Conservation (phyloP, 2,888 invertebrate genomes). For the Charanyca ferruginea region DNA sequence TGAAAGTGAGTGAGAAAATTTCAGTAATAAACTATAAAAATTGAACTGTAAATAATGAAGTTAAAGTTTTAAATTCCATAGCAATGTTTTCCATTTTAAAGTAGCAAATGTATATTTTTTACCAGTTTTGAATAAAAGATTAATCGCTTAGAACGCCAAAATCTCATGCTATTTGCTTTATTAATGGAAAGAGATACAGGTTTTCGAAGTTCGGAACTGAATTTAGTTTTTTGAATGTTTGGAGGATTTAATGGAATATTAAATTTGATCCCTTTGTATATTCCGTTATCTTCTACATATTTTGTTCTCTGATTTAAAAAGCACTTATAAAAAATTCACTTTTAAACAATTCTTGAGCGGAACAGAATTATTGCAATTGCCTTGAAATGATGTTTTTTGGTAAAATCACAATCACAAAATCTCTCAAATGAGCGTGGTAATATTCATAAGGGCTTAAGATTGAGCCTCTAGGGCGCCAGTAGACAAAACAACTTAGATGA, state of each 20-base stretch:
- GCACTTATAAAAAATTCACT: too few relatives aligned
- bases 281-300: neutral
- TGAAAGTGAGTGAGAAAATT: neutral
- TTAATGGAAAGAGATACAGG: neutral
- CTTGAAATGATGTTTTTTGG: too few relatives aligned
- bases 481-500: too few relatives aligned
- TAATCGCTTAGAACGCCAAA: neutral
- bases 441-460: neutral
- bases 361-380: too few relatives aligned
- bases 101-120: neutral
- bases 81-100: neutral
- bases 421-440: neutral
- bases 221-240: neutral
- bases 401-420: neutral
- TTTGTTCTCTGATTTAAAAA: too few relatives aligned
- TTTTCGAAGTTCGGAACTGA: neutral
- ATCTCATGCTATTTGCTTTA: neutral
- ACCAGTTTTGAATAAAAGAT: neutral
- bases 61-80: neutral
- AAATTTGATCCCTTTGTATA: neutral
- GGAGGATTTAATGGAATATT: neutral
- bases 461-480: too few relatives aligned
- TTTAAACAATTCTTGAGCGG: too few relatives aligned
- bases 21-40: neutral
- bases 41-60: neutral